phyloP scores from a whole-genome alignment of 2,797 vertebrate genomes.

The Amniataba percoides region DNA sequence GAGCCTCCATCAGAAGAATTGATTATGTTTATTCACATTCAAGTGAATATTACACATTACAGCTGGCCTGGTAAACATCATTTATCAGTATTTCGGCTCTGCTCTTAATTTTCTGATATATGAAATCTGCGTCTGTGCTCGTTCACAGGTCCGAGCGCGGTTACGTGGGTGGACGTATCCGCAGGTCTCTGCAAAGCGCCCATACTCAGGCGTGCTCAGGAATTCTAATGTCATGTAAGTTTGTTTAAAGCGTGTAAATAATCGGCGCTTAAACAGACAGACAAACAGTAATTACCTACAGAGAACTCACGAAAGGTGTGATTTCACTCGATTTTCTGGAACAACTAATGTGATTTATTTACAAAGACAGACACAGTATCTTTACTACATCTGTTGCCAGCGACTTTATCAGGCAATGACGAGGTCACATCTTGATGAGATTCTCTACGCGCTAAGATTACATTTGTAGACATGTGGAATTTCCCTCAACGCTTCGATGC shows the following conservation, averaged over 20 bases:
- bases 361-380: slow-evolving; percentile 17
- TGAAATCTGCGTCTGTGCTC: background rate
- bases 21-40: slow-evolving; percentile 31
- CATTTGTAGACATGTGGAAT: slow-evolving; percentile 55
- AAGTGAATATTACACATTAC: slow-evolving; percentile 24
- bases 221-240: background rate
- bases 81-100: slow-evolving; percentile 62
- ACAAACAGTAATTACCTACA: background rate
- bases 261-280: background rate
- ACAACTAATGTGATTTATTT: slow-evolving; percentile 29
- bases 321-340: slow-evolving; percentile 3
- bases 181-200: background rate
- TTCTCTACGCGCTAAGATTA: slow-evolving; percentile 50
- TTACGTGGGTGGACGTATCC: background rate
- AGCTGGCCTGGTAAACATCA: slow-evolving; percentile 59
- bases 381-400: slow-evolving; percentile 21
- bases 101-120: background rate
- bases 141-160: background rate
- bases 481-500: slow-evolving; percentile 41
- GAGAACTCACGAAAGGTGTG: background rate
- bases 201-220: background rate
- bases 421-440: slow-evolving; percentile 44
- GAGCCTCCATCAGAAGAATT: slow-evolving; percentile 4
- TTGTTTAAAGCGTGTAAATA: background rate
- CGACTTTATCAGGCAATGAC: slow-evolving; percentile 29